These are phyloP conservation scores for Lasiurus cinereus DNA, from an alignment of 2,113 vertebrate species.

Conservation along the genomic window DNA sequence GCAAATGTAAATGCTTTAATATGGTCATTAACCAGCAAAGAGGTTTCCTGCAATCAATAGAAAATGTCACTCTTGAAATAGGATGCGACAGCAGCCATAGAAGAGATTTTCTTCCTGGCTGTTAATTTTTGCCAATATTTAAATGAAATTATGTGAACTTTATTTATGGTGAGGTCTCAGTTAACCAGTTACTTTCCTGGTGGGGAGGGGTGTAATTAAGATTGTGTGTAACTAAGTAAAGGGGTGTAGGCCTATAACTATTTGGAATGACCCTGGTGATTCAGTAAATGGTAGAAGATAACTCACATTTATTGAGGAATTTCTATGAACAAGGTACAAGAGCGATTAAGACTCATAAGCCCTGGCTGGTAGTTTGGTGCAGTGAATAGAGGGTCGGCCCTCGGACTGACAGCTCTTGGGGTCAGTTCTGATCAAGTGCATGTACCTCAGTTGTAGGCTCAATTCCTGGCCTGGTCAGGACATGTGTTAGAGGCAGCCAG, in stretches of 20 bases:
- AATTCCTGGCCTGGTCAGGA: no score
- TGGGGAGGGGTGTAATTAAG: not conserved
- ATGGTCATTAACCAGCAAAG: constrained; percentile 10
- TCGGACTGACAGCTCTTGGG: no score
- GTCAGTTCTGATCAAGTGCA: no score
- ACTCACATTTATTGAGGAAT: not conserved
- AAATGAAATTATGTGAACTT: constrained; percentile 32
- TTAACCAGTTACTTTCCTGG: constrained; percentile 43
- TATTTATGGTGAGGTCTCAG: constrained; percentile 11
- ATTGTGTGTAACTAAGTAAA: constrained; percentile 26
- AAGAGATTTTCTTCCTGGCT: constrained; percentile 22
- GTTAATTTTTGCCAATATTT: constrained; percentile 12
- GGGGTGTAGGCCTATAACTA: not conserved
- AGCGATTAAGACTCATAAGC: not conserved
- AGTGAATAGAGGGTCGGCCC: no score
- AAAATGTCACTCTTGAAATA: not conserved
- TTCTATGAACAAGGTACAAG: not conserved
- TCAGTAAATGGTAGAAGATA: not conserved
- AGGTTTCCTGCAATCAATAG: not conserved
- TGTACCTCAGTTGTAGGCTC: no score
- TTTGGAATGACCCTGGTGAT: not conserved
- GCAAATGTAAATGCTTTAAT: not conserved
- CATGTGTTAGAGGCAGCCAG: no score
- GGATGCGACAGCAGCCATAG: not conserved
- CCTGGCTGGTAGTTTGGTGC: no score